Percentiles rank a stretch among this genome's conserved stretches.
Conservation (phyloP, 2,113 vertebrate genomes). For the Henicopernis longicauda region DNA sequence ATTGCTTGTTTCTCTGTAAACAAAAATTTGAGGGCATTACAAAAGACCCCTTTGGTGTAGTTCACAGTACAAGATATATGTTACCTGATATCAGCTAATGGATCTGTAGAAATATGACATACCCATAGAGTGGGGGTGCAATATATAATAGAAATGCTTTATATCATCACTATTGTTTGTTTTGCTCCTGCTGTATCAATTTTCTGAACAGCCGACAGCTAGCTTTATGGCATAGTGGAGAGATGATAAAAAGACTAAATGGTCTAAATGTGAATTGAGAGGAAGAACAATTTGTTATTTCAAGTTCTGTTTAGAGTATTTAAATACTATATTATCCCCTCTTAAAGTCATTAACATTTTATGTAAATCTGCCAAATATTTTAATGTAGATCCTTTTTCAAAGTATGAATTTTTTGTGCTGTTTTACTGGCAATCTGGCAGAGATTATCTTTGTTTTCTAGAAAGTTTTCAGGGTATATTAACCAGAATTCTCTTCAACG, state of each 20-base stretch:
- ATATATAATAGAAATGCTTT: background rate
- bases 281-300: slow-evolving; percentile 15
- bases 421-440: background rate
- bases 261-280: background rate
- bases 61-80: background rate
- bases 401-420: background rate
- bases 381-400: background rate
- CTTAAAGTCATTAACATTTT: slow-evolving; percentile 35
- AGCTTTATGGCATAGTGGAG: background rate
- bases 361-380: background rate
- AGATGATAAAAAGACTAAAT: background rate
- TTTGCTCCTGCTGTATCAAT: background rate
- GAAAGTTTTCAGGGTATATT: background rate
- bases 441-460: background rate
- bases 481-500: background rate
- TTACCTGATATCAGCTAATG: background rate
- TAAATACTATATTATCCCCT: slow-evolving; percentile 9
- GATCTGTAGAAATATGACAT: background rate
- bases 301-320: background rate
- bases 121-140: background rate
- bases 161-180: background rate
- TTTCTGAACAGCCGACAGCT: background rate
- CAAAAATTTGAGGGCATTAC: background rate
- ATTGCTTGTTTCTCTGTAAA: background rate
- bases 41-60: background rate